Evolutionary conservation across 2,888 invertebrate species (phyloP), one percentile per base, ranked within the genome.

Genomic region (Drosophila leonis): DNA sequence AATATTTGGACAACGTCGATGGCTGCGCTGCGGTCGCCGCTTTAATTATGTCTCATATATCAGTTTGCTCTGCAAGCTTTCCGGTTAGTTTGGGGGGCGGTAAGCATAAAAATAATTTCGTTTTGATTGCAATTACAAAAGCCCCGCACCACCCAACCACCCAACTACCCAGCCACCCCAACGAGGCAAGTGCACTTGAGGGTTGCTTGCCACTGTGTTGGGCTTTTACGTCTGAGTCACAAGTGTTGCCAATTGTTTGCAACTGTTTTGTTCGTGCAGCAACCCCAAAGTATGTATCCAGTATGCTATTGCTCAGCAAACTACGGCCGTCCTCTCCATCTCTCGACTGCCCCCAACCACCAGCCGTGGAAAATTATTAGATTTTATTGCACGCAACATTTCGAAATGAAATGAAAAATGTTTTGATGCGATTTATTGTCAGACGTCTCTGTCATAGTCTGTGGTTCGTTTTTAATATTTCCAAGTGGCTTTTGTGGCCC

Each of bases 31-130:
- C 76, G 88, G 90, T 65, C 78, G 82, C 82, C 83, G 87, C 89
- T 90, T 92, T 92, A 92, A 92, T 92, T 92, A 92, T 89, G 90
- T 83, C 91, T 91, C 92, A 92, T 92, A 92, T 92, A 91, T 92
- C 92, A 92, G 83, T 83, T 74, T 70, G 68, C 78, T 76, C 27
- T 72, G 72, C 55, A 61, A 46, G 71, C 52, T 78, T 27, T 27
- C n/a, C 48, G 46, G 52, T 44, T 67, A 61, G 71, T 39, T 31
- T 44, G 44, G 61, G 62, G 35, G 60, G 49, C 37, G 37, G 65
- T 7, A 51, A 69, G 75, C 90, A 90, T 84, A 88, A 88, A 88
- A 84, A 91, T 91, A 91, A 92, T 91, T 91, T 91, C 83, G 82
- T 91, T 91, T 91, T 91, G 92, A 91, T 91, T 91, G 91, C 91